phyloP scores from a whole-genome alignment of 1,140 invertebrate species.

The Drosophila orosa region DNA sequence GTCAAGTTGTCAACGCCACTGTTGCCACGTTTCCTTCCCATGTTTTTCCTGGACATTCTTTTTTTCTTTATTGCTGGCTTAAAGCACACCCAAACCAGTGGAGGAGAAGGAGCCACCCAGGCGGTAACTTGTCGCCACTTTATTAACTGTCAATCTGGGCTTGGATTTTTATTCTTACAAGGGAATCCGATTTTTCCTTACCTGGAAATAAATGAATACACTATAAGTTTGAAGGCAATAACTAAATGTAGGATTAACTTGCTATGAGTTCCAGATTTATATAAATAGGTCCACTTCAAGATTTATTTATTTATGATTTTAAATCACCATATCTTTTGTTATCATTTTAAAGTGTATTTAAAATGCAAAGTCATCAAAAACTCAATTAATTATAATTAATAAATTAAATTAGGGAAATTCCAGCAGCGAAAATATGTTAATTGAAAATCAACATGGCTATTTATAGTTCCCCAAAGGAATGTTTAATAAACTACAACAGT shows the following conservation, averaged over 20 bases:
- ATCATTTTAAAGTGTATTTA: not conserved
- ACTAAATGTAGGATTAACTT: not conserved
- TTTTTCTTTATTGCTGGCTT: conserved; percentile 9
- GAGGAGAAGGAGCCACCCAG: conserved; percentile 43
- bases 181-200: not conserved
- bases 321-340: not conserved
- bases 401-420: conserved; percentile 4
- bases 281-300: no score
- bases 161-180: conserved; percentile 18
- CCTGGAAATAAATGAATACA: conserved; percentile 1
- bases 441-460: not conserved
- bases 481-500: not conserved
- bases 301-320: not conserved
- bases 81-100: conserved; percentile 23
- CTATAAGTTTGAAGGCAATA: not conserved
- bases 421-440: not conserved
- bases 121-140: conserved; percentile 73
- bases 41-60: not conserved
- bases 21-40: conserved; percentile 57
- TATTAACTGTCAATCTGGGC: conserved; percentile 79
- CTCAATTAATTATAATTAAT: conserved; percentile 14
- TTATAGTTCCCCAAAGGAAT: not conserved
- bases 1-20: conserved; percentile 76
- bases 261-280: not conserved
- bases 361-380: not conserved